Base-by-base conservation (phyloP, 1,140 invertebrate species). In the Thaumetopoea pityocampa region DNA sequence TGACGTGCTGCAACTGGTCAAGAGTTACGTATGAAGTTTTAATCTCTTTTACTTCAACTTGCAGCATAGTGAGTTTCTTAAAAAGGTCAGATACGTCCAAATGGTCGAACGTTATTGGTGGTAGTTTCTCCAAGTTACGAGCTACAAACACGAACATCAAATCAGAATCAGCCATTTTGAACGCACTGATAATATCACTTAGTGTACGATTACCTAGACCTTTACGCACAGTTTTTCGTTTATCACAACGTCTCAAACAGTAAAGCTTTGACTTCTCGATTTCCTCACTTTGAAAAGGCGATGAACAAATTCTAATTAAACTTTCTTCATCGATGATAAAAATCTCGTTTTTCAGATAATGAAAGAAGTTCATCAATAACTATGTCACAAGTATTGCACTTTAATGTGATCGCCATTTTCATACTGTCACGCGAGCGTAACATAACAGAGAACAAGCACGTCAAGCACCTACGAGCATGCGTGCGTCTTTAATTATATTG, bases 181-280 rank as follows among this genome's bases (percentile, higher is more conserved):
- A 45, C 7, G 42, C 6, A 17, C 1, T 17, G 2, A 45, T 36
- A 3, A 45, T 51, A 18, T 45, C 49, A 2, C 20, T 9, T 6
- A 51, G 11, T 2, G 18, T n/a, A 4, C 49, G 30, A 5, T 32
- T 51, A 14, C 47, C 55, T 29, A 44, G 29, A 9, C 46, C 30
- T 37, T 49, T 54, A 1, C 51, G 24, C 1, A 10, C 9, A 6
- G 18, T 32, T 43, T 47, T 54, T 12, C 37, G 35, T 18, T 12
- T 14, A 11, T 55, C 52, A 7, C 4, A 61, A 4, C 0, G 58
- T 50, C 16, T 53, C 43, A 38, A 45, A 43, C 4, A 61, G 33
- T 12, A 61, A 44, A 8, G 33, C 2, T 37, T 61, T 5, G 58
- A 43, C 32, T 45, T 35, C 5, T 44, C 16, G 5, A 61, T 56